phyloP scores from a whole-genome alignment of 2,888 invertebrate genomes.

The Machimus rusticus region DNA sequence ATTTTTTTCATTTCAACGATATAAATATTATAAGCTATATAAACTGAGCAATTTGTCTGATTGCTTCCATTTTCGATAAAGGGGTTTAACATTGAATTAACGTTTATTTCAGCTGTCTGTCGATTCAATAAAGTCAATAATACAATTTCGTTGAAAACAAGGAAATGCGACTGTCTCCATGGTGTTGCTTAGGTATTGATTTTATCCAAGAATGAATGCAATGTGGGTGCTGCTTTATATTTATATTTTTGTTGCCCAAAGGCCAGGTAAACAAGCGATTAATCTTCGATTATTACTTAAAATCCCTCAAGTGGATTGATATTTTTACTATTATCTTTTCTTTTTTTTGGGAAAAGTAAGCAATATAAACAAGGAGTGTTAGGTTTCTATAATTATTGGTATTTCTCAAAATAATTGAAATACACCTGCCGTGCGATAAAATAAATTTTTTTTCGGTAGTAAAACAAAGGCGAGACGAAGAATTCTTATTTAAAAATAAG shows the following conservation, averaged over 20 bases:
- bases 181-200: background rate
- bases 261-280: background rate
- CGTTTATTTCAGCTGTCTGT: background rate
- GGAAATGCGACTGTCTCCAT: background rate
- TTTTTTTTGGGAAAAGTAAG: background rate
- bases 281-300: background rate
- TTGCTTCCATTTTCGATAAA: background rate
- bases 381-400: background rate
- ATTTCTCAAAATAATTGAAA: background rate
- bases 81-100: background rate
- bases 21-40: background rate
- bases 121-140: background rate
- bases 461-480: background rate
- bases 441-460: background rate
- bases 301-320: background rate
- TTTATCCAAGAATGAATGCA: background rate
- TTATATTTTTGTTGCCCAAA: background rate
- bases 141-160: background rate
- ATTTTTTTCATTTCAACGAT: background rate
- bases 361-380: background rate
- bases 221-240: background rate
- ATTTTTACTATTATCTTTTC: background rate
- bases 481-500: background rate
- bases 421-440: background rate
- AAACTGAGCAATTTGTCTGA: background rate